These are phyloP conservation scores for Hippopotamus amphibius DNA, from an alignment of 2,113 vertebrate genomes.

Conservation along the genomic window DNA sequence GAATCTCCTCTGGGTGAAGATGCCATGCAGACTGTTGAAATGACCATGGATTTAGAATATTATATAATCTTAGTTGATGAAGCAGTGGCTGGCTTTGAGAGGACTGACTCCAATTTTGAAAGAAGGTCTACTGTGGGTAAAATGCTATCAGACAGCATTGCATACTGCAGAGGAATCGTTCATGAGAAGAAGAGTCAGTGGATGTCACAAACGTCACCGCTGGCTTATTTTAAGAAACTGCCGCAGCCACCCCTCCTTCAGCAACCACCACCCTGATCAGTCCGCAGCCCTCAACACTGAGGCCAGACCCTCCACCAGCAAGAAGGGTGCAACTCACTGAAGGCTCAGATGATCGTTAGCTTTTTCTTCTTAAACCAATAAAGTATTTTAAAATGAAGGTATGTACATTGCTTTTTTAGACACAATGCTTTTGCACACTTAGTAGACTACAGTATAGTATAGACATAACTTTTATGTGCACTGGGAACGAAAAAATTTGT, in stretches of 20 bases:
- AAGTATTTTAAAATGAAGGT: not conserved
- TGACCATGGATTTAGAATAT: not conserved
- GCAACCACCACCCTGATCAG: not conserved
- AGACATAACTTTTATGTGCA: not conserved
- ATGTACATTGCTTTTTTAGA: too few relatives aligned
- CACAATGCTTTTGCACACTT: not conserved
- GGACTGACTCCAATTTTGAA: not conserved
- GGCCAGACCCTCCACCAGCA: not conserved
- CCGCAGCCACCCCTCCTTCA: not conserved
- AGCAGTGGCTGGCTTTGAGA: not conserved
- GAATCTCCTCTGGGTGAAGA: not conserved
- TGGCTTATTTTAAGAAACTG: not conserved
- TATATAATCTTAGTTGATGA: too few relatives aligned
- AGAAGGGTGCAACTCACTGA: not conserved
- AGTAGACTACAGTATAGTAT: not conserved
- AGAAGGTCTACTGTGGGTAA: not conserved
- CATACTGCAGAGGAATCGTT: not conserved
- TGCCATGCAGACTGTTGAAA: not conserved
- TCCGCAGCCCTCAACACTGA: not conserved
- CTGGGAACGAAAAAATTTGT: not conserved
- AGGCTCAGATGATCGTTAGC: not conserved
- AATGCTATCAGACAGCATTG: too few relatives aligned
- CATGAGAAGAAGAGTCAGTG: not conserved
- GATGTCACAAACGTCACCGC: not conserved
- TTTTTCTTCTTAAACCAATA: not conserved